Evolutionary conservation across 2,888 invertebrate genomes (phyloP), one percentile per base, ranked within the genome.

Genomic region (Troglohyphantes excavatus): DNA sequence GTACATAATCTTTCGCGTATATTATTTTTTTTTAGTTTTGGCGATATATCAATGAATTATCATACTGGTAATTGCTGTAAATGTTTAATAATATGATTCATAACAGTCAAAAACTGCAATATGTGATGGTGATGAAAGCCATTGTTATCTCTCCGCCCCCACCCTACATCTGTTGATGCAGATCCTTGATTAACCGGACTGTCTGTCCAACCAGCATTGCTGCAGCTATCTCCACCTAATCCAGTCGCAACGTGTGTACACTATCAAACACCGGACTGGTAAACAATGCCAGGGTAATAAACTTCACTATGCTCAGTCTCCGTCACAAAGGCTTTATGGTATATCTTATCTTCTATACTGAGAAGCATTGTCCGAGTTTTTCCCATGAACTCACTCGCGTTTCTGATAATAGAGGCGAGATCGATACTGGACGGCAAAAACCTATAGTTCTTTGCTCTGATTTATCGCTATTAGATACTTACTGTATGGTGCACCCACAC

Each of bases 401-500:
- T 67, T 61, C 75, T 76, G 84, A 85, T 85, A 85, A 85, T 85
- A 85, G 76, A 67, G 67, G 63, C 53, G 23, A 53, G 76, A 85
- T 85, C 85, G 68, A 85, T 78, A 78, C 46, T 68, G 59, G 68
- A 46, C 76, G 70, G 68, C 76, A 85, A 76, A 83, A 76, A 85
- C 85, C 76, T 85, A 76, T 76, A 85, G 59, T 76, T 85, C 78
- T 85, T 76, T 78, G 76, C 67, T 68, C 76, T 85, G 76, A 85
- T 85, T 68, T 85, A 85, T 85, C 85, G 76, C 70, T 76, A 78
- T 68, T 76, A 85, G 76, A 78, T 85, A 85, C 85, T 85, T 68
- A 83, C 33, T 29, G 83, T 79, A 79, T 67, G 79, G 23, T 27
- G 67, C 27, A 21, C 46, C 53, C 67, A 67, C 68, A 79, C 61